Evolutionary conservation across 2,113 vertebrate species (phyloP).

Genomic region (Trematomus loennbergii): DNA sequence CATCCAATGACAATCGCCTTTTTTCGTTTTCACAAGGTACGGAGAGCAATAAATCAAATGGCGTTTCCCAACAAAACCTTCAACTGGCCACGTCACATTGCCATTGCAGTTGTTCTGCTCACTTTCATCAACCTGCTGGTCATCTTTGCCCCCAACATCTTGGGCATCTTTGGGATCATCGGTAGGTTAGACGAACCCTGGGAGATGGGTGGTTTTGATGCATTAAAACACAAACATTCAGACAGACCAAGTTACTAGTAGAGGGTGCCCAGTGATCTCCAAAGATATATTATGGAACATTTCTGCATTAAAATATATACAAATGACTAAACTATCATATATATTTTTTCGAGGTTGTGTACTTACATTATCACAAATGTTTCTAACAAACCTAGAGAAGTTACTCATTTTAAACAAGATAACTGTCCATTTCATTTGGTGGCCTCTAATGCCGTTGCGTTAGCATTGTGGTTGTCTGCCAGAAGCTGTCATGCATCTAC

Average conservation of each 20-base stretch:
- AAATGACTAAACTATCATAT: too few species aligned
- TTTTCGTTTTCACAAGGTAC: constrained; percentile 83
- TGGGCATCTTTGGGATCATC: constrained; percentile 97
- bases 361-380: too few species aligned
- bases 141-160: constrained; percentile 97
- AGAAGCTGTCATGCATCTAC: too few species aligned
- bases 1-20: not conserved
- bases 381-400: too few species aligned
- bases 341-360: too few species aligned
- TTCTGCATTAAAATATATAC: too few species aligned
- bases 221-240: not conserved
- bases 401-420: too few species aligned
- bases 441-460: too few species aligned
- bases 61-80: constrained; percentile 94
- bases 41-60: constrained; percentile 97
- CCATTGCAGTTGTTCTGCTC: constrained; percentile 89
- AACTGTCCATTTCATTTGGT: not conserved
- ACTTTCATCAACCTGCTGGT: constrained; percentile 94
- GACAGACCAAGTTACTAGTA: not conserved
- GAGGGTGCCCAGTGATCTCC: not conserved
- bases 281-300: not conserved
- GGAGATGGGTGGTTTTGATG: not conserved
- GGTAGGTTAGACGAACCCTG: constrained; percentile 82
- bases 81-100: constrained; percentile 91
- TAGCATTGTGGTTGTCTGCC: too few species aligned